Percentiles rank a stretch among this genome's conserved stretches.
These are phyloP conservation scores for Helarctos malayanus DNA, from an alignment of 2,797 vertebrate genomes.

Conservation along the genomic window DNA sequence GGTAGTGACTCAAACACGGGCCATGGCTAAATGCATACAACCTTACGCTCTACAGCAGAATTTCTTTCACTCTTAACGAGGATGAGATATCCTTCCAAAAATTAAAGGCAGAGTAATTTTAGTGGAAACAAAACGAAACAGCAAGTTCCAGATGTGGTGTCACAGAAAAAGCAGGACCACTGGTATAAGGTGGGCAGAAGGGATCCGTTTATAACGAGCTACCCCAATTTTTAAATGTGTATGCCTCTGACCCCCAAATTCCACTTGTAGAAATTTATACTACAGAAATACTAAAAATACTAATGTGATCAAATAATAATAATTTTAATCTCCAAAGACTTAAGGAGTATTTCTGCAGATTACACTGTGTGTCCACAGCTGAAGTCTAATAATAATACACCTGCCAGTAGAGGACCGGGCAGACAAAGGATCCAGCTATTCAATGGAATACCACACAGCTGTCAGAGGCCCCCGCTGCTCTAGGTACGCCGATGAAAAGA, in stretches of 20 bases:
- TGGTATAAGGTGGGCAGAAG: no score
- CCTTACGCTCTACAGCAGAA: not conserved
- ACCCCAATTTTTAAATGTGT: not conserved
- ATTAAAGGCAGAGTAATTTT: slow-evolving; percentile 41
- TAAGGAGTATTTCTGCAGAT: slow-evolving; percentile 23
- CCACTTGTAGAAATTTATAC: not conserved
- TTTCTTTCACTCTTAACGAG: not conserved
- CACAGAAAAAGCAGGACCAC: not conserved
- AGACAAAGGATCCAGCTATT: not conserved
- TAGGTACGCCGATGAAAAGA: not conserved
- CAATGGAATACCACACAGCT: not conserved
- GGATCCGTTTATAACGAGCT: not conserved
- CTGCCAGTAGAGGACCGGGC: not conserved
- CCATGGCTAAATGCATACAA: not conserved
- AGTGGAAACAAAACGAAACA: not conserved
- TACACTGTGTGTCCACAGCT: not conserved
- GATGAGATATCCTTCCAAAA: slow-evolving; percentile 39
- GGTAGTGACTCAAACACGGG: not conserved
- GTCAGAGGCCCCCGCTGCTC: not conserved
- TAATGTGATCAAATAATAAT: not conserved
- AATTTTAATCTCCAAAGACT: not conserved
- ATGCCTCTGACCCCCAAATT: not conserved
- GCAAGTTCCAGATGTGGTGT: not conserved
- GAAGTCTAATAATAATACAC: not conserved
- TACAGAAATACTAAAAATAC: slow-evolving; percentile 28